A percentile compares a stretch with the other conserved stretches of the same genome.
These are phyloP conservation scores for Hassar affinis DNA, from an alignment of 2,113 vertebrate genomes.

Conservation along the genomic window DNA sequence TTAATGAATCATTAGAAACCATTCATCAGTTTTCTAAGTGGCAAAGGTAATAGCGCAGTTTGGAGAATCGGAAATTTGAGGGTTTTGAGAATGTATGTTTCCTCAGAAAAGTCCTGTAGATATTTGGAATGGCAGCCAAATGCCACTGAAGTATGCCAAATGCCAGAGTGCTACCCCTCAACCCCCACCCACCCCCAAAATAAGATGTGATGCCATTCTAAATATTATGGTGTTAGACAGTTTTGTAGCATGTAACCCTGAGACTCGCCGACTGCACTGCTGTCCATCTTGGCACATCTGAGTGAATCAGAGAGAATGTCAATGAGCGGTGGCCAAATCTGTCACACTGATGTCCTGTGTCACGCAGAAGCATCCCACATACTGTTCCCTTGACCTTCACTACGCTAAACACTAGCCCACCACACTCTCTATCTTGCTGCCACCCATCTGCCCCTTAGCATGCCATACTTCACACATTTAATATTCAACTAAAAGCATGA, in stretches of 20 bases:
- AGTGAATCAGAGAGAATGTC: constrained; percentile 61
- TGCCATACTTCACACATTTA: constrained; percentile 30
- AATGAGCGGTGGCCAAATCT: constrained; percentile 69
- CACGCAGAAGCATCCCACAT: constrained; percentile 60
- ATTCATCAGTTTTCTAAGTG: constrained; percentile 60
- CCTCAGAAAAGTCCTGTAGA: constrained; percentile 60
- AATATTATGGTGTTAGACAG: constrained; percentile 57
- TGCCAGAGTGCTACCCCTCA: constrained; percentile 58
- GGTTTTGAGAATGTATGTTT: constrained; percentile 50
- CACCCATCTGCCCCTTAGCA: constrained; percentile 26
- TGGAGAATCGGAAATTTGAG: constrained; percentile 57
- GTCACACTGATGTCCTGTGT: constrained; percentile 67
- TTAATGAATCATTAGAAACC: constrained; percentile 68
- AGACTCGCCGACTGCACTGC: constrained; percentile 59
- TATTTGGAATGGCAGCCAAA: constrained; percentile 62
- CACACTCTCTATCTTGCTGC: constrained; percentile 28
- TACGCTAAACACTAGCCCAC: constrained; percentile 32
- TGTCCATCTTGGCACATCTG: constrained; percentile 71
- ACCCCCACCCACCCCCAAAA: constrained; percentile 52
- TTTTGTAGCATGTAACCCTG: constrained; percentile 55
- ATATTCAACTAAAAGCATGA: constrained; percentile 28
- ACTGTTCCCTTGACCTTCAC: constrained; percentile 54
- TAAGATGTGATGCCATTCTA: constrained; percentile 61
- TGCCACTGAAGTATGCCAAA: constrained; percentile 50
- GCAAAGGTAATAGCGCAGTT: constrained; percentile 58